Evolutionary conservation across 2,797 vertebrate species (phyloP).

Genomic region (Poeciliopsis infans): DNA sequence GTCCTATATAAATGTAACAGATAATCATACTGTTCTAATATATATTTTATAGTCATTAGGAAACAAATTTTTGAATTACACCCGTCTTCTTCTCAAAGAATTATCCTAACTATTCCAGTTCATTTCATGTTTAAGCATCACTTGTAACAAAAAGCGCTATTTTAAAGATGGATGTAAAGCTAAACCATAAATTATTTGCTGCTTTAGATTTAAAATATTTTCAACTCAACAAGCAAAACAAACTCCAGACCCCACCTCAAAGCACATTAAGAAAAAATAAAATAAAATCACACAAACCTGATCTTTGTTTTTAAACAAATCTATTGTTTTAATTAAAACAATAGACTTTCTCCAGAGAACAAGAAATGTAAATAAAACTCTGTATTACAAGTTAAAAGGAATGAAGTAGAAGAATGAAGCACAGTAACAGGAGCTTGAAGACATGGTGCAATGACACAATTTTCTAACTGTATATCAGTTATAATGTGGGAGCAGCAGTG

Average conservation of each 20-base stretch:
- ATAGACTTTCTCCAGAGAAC: not conserved
- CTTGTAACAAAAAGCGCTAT: not conserved
- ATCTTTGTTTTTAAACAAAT: too few species aligned
- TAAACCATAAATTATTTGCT: not conserved
- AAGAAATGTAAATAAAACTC: not conserved
- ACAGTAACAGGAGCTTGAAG: not conserved
- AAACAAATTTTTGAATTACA: not conserved
- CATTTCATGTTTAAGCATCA: not conserved
- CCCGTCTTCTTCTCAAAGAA: not conserved
- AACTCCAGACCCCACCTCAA: too few species aligned
- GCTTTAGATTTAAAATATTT: not conserved
- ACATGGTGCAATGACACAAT: not conserved
- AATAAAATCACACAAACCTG: not conserved
- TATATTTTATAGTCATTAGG: not conserved
- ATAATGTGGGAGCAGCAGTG: not conserved
- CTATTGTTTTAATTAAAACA: not conserved
- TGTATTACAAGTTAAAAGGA: not conserved
- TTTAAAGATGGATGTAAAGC: not conserved
- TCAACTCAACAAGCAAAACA: not conserved
- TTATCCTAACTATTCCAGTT: not conserved
- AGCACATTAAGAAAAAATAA: not conserved
- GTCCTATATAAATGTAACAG: not conserved
- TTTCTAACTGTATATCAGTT: not conserved
- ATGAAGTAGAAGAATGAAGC: not conserved
- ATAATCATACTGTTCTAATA: not conserved